Percentiles rank a stretch among this genome's conserved stretches.
Evolutionary conservation across 2,888 invertebrate genomes (phyloP).

Genomic region (Nasonia oneida): DNA sequence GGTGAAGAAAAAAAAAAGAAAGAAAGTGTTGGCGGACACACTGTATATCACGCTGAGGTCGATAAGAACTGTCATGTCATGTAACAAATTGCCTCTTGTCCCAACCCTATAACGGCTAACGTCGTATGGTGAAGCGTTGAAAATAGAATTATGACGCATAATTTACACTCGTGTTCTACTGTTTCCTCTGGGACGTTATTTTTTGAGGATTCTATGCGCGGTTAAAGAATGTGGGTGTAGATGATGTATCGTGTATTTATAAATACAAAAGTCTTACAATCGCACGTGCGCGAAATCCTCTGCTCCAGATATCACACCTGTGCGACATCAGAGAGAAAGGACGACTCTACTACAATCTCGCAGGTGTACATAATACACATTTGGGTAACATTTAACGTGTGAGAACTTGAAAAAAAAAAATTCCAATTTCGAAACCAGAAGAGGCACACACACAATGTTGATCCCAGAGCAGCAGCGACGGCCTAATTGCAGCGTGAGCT

Average conservation of each 20-base stretch:
- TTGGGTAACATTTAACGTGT: not conserved
- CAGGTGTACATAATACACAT: not conserved
- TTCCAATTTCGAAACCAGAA: not conserved
- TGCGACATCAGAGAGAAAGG: not conserved
- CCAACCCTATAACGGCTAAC: not conserved
- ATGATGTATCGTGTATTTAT: not conserved
- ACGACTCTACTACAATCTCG: not conserved
- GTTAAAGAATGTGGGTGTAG: not conserved
- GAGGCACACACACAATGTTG: not conserved
- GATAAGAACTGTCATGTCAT: conserved; percentile 16
- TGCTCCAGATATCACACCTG: too few species aligned
- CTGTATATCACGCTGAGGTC: not conserved
- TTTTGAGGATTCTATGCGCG: too few species aligned
- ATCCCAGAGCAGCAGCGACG: not conserved
- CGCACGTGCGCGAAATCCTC: too few species aligned
- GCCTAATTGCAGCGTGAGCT: not conserved
- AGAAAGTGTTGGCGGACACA: conserved; percentile 4
- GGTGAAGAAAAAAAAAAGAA: not conserved
- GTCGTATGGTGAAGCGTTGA: not conserved
- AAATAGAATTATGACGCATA: conserved; percentile 2
- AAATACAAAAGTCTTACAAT: too few species aligned
- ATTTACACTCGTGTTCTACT: not conserved
- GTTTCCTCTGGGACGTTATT: not conserved
- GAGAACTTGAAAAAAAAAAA: not conserved
- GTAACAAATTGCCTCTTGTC: not conserved